Evolutionary conservation across 2,113 vertebrate genomes (phyloP).

Genomic region (Microcebus ravelobensis): DNA sequence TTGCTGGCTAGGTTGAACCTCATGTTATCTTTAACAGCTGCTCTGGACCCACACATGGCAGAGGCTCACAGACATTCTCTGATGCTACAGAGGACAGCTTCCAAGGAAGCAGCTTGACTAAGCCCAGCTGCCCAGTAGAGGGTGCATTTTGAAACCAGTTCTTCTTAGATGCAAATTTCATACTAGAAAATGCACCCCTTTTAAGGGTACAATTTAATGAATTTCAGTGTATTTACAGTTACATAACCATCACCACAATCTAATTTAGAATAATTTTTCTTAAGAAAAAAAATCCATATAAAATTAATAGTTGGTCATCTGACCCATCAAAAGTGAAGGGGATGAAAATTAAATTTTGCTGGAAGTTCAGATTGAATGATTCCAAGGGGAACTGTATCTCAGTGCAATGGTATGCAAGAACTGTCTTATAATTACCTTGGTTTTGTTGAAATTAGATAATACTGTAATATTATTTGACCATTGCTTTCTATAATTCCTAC

Average conservation of each 20-base stretch:
- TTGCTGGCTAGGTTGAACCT: background rate
- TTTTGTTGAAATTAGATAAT: conserved; percentile 41
- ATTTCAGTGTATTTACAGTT: background rate
- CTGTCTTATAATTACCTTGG: background rate
- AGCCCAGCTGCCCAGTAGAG: background rate
- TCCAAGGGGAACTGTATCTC: conserved; percentile 3
- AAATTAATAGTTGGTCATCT: conserved; percentile 15
- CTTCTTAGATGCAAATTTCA: background rate
- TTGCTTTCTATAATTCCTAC: background rate
- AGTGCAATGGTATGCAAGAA: background rate
- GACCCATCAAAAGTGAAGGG: background rate
- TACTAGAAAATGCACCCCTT: background rate
- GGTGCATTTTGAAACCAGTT: background rate
- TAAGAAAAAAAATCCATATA: background rate
- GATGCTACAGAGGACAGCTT: background rate
- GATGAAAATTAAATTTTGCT: conserved; percentile 39
- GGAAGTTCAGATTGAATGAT: conserved; percentile 22
- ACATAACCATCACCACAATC: background rate
- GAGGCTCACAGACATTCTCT: background rate
- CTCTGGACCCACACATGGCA: background rate
- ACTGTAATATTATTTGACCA: background rate
- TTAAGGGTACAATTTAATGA: background rate
- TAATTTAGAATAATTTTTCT: background rate
- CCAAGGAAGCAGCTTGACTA: background rate
- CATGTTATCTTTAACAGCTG: background rate